Base-by-base conservation (phyloP, 2,888 invertebrate species). In the Gibbula magus region DNA sequence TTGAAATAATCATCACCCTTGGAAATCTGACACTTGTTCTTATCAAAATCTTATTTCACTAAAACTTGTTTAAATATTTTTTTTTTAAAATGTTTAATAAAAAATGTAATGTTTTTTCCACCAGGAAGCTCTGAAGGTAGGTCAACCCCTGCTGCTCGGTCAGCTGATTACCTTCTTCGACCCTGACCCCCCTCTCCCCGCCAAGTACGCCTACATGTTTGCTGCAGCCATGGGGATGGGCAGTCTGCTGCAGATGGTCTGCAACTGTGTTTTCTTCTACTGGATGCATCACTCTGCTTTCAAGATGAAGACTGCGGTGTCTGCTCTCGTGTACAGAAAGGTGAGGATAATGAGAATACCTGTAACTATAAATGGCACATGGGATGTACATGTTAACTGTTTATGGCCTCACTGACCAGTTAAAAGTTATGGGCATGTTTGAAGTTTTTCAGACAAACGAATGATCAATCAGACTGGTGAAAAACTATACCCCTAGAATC, bases 101-200 rank as follows among this genome's bases (percentile, higher is more conserved):
- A 54, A 32, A n/a, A 45, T 39, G 79, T 4, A 22, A n/a, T n/a
- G 25, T 51, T 77, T 73, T 75, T 78, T 54, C 67, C 53, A 75
- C 8, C 82, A 92, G 92, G 91, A 92, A 82, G 25, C 82, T 10
- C 66, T 88, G 0, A 86, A 88, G 76, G 73, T 93, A n/a, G 56
- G 88, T 5, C 93, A 93, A 83, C 93, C 93, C 0, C 81, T 93
- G 25, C 86, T 93, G 51, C 88, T 93, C 73, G 93, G 92, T 0
- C 86, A 87, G n/a, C 82, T 93, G 45, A 90, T 93, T 29, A 85
- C 89, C 4, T 92, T 91, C 85, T 93, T 93, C 84, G 83, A 84
- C 10, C 77, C 84, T 13, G 86, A 85, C 22, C 53, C 56, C 7
- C 35, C n/a, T 52, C 80, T 84, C 13, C 82, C 82, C 5, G 77